Evolutionary conservation across 2,113 vertebrate genomes (phyloP), one percentile per base, ranked within the genome.

Genomic region (Sebastes schlegelii): DNA sequence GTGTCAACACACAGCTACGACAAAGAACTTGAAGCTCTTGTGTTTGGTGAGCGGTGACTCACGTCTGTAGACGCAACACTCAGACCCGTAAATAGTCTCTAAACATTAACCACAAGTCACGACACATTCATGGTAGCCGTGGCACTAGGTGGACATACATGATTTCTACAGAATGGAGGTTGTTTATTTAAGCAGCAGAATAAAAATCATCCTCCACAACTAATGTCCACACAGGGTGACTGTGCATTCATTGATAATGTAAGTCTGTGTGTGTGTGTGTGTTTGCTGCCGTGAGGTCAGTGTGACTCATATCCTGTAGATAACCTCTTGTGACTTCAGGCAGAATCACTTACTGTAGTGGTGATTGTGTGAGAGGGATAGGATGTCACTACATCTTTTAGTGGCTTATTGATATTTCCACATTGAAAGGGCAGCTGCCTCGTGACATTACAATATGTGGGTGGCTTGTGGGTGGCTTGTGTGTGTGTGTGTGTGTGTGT

Each of bases 351-450:
- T 19, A 66, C 52, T 57, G n/a, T 43, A 43, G 45, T 60, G 34
- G 14, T 46, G 19, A 68, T 62, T 0, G 52, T 8, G n/a, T 0
- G 45, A 7, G 66, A 46, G 17, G 4, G 13, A 57, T 23, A 70
- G 75, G 0, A 9, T 60, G 82, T 82, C 43, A 64, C 67, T n/a
- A 17, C 62, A 73, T 76, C 49, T 75, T 77, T 65, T n/a, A 64
- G 23, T 66, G 74, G 42, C 78, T 70, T 55, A 14, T 17, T 80
- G 82, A 81, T 79, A 86, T 85, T 83, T 88, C 69, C 63, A 84
- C 69, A 70, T 43, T 70, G 77, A 89, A 26, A 74, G 76, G 68
- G 60, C 77, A 78, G 65, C 43, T 57, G 69, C 77, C 11, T 81
- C 61, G 43, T 76, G 67, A 62, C 62, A 75, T 57, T 82, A 49